Evolutionary conservation across 2,113 vertebrate species (phyloP).

Genomic region (Talpa occidentalis): DNA sequence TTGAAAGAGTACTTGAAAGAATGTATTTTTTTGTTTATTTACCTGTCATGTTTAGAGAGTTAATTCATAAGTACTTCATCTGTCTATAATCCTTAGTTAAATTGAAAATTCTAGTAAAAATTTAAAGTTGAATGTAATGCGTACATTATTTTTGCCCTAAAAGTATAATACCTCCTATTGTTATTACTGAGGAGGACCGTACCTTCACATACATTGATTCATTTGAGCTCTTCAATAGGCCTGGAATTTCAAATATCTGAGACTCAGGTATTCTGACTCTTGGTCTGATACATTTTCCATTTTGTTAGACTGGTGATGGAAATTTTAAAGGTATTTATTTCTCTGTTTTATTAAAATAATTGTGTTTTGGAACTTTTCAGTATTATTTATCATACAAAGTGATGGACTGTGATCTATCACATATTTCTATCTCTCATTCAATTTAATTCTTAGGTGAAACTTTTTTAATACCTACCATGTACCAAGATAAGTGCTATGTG

Average conservation of each 20-base stretch:
- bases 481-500: not conserved
- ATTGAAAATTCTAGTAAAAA: conserved; percentile 8
- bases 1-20: conserved; percentile 18
- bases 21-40: conserved; percentile 12
- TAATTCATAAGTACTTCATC: conserved; percentile 35
- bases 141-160: not conserved
- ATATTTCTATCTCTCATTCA: conserved; percentile 38
- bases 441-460: not conserved
- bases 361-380: conserved; percentile 21
- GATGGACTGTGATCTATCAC: not conserved
- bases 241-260: not conserved
- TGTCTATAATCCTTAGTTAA: conserved; percentile 43
- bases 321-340: conserved; percentile 9
- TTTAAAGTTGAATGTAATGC: not conserved
- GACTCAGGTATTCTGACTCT: not conserved
- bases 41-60: conserved; percentile 6
- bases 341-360: conserved; percentile 46
- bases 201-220: not conserved
- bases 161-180: conserved; percentile 1
- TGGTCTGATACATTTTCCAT: not conserved
- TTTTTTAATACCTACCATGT: conserved; percentile 25
- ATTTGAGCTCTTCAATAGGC: not conserved
- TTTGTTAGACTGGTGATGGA: not conserved
- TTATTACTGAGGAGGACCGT: not conserved
- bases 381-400: not conserved